A percentile compares a stretch with the other conserved stretches of the same genome.
Evolutionary conservation across 1,140 invertebrate species (phyloP).

Genomic region (Pissodes strobi): DNA sequence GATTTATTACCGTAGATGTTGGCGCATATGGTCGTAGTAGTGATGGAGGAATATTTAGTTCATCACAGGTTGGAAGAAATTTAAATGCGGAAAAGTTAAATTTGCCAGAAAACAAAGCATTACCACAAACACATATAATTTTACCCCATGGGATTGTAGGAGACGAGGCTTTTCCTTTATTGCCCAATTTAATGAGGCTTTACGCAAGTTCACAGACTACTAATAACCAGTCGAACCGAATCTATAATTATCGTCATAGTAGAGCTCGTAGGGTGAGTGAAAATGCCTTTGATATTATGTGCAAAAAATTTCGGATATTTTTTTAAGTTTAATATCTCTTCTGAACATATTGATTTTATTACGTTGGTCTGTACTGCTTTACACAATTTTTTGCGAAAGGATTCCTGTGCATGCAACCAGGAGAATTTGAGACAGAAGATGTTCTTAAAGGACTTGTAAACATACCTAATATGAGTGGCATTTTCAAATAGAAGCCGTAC

Average conservation of each 20-base stretch:
- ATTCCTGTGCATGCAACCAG: neutral
- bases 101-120: constrained; percentile 9
- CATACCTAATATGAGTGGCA: neutral
- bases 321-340: constrained; percentile 30
- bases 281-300: constrained; percentile 56
- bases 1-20: constrained; percentile 57
- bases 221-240: constrained; percentile 41
- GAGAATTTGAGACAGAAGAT: too few species aligned
- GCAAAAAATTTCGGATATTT: constrained; percentile 46
- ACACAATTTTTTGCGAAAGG: neutral
- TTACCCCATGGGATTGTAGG: constrained; percentile 39
- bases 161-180: constrained; percentile 34
- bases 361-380: too few species aligned
- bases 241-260: constrained; percentile 61
- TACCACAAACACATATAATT: constrained; percentile 19
- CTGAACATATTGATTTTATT: neutral
- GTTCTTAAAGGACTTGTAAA: neutral
- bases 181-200: constrained; percentile 15
- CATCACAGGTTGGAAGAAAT: constrained; percentile 11
- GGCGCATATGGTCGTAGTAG: constrained; percentile 54
- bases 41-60: constrained; percentile 50
- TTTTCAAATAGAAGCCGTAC: neutral
- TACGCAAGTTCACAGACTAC: constrained; percentile 8
- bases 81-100: constrained; percentile 4
- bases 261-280: too few species aligned